These are phyloP conservation scores for Chrysaora quinquecirrha DNA, from an alignment of 30 jellyfish, hydroid and myxozoan species.

Conservation along the genomic window DNA sequence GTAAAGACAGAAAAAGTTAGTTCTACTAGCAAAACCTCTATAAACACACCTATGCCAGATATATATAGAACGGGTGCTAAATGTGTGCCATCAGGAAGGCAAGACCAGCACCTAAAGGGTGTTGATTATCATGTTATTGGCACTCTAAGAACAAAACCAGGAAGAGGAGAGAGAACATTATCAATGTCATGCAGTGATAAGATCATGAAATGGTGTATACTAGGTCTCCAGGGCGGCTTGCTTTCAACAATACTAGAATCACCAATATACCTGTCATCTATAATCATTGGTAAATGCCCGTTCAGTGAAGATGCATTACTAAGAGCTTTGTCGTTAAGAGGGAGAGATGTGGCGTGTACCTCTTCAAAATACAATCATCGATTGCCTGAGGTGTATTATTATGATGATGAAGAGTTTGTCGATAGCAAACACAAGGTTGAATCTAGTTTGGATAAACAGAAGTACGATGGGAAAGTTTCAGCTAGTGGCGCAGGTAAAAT, in stretches of 20 bases:
- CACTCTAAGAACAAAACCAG: constrained; percentile 87
- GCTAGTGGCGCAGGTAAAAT: constrained; percentile 87
- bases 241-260: constrained; percentile 47
- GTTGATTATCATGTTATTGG: constrained; percentile 70
- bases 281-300: constrained; percentile 66
- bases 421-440: constrained; percentile 60
- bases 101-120: constrained; percentile 79
- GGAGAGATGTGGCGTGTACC: constrained; percentile 11
- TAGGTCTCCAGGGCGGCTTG: constrained; percentile 92
- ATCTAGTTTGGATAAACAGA: constrained; percentile 9
- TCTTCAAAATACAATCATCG: background rate
- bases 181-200: constrained; percentile 94
- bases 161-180: constrained; percentile 85
- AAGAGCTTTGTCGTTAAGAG: constrained; percentile 78
- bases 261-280: constrained; percentile 59
- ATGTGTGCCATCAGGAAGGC: constrained; percentile 90
- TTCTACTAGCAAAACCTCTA: background rate
- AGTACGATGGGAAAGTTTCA: constrained; percentile 45
- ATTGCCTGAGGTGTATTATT: constrained; percentile 48
- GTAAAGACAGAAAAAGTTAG: background rate
- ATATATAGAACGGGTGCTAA: constrained; percentile 90
- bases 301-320: constrained; percentile 49
- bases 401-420: constrained; percentile 26
- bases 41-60: constrained; percentile 13
- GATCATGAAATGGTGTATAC: constrained; percentile 92